Conservation (phyloP, 2,888 invertebrate species). For the Hanleya hanleyi region DNA sequence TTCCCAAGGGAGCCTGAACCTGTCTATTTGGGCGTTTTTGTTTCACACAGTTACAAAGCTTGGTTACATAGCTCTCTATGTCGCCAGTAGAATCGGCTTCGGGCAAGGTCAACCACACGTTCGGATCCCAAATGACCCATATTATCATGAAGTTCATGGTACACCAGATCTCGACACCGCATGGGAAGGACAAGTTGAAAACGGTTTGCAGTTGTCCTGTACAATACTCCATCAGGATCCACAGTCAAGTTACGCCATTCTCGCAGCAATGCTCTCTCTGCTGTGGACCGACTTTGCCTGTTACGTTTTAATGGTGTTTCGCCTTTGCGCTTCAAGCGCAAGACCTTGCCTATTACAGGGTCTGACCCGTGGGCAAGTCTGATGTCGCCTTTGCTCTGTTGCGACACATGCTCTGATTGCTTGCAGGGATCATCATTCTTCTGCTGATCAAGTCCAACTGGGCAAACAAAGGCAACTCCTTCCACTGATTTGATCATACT, state of each 20-base stretch:
- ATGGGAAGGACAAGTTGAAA: neutral
- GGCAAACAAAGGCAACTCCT: neutral
- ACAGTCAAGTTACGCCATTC: neutral
- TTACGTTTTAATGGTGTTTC: no score
- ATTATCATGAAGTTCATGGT: conserved; percentile 7
- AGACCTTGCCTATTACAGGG: neutral
- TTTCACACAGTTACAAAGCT: conserved; percentile 5
- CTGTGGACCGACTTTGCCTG: no score
- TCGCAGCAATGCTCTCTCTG: neutral
- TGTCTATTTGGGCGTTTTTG: neutral
- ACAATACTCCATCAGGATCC: neutral
- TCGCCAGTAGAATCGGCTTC: conserved; percentile 15
- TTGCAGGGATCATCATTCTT: no score
- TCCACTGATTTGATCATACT: neutral
- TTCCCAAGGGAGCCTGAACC: neutral
- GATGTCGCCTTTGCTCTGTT: no score
- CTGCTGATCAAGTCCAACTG: no score
- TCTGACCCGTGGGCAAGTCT: neutral
- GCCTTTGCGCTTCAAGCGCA: neutral
- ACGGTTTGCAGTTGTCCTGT: neutral
- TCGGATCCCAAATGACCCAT: conserved; percentile 11
- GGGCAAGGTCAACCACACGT: neutral
- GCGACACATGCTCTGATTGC: no score
- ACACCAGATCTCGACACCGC: neutral
- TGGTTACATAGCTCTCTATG: conserved; percentile 1